phyloP scores from a whole-genome alignment of 2,113 vertebrate species.

The Crotalus tigris region DNA sequence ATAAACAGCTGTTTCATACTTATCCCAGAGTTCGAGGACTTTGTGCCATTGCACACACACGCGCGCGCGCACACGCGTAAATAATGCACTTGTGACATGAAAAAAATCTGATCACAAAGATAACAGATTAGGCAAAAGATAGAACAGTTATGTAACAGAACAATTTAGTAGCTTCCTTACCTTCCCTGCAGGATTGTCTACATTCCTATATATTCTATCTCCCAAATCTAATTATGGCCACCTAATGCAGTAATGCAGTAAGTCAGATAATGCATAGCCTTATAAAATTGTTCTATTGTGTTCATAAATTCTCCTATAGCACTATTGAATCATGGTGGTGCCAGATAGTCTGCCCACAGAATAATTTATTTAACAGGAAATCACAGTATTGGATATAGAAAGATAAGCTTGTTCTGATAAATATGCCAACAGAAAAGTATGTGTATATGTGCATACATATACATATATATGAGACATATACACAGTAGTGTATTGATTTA shows the following conservation, averaged over 20 bases:
- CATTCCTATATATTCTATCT: neutral
- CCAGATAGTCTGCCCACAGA: slow-evolving; percentile 2
- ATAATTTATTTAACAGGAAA: neutral
- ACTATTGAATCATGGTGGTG: neutral
- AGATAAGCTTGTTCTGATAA: neutral
- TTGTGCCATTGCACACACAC: too few species aligned
- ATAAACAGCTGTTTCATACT: too few species aligned
- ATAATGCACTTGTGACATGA: neutral
- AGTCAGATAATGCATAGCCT: neutral
- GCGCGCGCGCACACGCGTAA: neutral
- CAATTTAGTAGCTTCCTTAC: neutral
- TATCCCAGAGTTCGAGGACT: too few species aligned
- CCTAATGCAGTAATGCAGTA: neutral
- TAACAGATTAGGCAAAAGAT: neutral
- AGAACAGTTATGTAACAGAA: neutral
- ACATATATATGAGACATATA: neutral
- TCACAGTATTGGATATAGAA: neutral
- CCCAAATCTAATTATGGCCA: neutral
- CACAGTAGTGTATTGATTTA: neutral
- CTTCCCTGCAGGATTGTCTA: neutral
- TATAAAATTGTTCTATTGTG: neutral
- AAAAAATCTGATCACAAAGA: neutral
- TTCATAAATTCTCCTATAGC: neutral
- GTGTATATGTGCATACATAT: neutral
- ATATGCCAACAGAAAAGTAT: neutral